These are phyloP conservation scores for Morone chrysops DNA, from an alignment of 2,113 vertebrate species.

Conservation along the genomic window DNA sequence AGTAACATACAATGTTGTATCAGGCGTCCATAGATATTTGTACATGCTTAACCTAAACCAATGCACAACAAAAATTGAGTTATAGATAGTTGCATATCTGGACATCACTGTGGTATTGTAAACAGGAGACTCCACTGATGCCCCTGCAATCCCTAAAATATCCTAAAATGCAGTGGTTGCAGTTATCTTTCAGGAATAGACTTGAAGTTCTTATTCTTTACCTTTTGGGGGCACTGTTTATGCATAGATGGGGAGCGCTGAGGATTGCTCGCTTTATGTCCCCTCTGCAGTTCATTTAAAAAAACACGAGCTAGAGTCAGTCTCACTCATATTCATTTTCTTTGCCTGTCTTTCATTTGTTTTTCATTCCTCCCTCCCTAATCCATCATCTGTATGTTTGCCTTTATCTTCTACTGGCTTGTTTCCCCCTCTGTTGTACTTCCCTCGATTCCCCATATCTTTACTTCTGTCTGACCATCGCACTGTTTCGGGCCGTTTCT, in stretches of 20 bases:
- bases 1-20: background rate
- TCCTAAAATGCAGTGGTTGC: background rate
- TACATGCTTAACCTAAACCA: background rate
- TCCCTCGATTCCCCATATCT: background rate
- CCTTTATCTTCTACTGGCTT: constrained; percentile 18
- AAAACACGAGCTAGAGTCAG: constrained; percentile 16
- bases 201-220: constrained; percentile 9
- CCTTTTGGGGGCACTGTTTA: constrained; percentile 74
- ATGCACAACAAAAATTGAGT: background rate
- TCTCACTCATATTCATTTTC: constrained; percentile 23
- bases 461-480: constrained; percentile 9
- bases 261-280: background rate
- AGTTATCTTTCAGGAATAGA: background rate
- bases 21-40: background rate
- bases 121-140: background rate
- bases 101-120: background rate
- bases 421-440: background rate
- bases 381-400: constrained; percentile 29
- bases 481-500: constrained; percentile 1
- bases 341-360: constrained; percentile 31
- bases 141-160: background rate
- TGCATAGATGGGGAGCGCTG: constrained; percentile 35
- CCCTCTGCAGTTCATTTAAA: constrained; percentile 37
- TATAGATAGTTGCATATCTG: background rate
- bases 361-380: constrained; percentile 20